Base-by-base conservation (phyloP, 2,888 invertebrate species). In the Amphipoea oculea region DNA sequence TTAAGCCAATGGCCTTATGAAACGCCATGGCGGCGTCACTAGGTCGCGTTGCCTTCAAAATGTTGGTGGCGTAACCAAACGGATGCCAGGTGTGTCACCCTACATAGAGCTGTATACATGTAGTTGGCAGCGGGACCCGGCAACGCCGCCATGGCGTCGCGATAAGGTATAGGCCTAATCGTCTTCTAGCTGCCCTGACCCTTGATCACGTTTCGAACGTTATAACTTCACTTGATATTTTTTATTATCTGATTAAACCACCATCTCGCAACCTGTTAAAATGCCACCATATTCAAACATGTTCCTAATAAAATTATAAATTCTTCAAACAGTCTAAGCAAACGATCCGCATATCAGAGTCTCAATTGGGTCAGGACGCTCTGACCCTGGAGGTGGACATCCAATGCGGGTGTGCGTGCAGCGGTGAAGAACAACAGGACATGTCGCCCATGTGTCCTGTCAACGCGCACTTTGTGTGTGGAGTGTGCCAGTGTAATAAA, bases 331-430 rank as follows among this genome's bases (percentile, higher is more conserved):
- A 97, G 96, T 92, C 91, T 42, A 92, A 89, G 51, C 94, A 96
- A 91, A 97, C 94, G 0, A 97, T 98, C 71, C 96, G 95, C 23
- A 98, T 99, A 89, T 98, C 98, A 80, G 99, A 99, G 88, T 98
- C 98, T 6, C 98, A 98, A 76, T 96, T 99, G 72, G 97, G 98
- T 5, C 98, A 98, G 71, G 98, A 98, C 89, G 95, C 96, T 36
- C 93, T 99, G 78, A 97, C 97, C 23, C 94, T 99, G 68, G 98
- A 98, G 73, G 97, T 99, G 66, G 98, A 98, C 88, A 95, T 99
- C 74, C 97, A 98, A 85, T 98, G 98, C 90, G 98, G 98, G 57
- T 98, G 98, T 91, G 97, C 97, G 20, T 98, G 98, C 90, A 94
- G 95, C 29, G 91, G 93, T 69, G 92, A 97, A 75, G 69, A 83